These are phyloP conservation scores for Eupleurogrammus muticus DNA, from an alignment of 2,797 vertebrate species.

Conservation along the genomic window DNA sequence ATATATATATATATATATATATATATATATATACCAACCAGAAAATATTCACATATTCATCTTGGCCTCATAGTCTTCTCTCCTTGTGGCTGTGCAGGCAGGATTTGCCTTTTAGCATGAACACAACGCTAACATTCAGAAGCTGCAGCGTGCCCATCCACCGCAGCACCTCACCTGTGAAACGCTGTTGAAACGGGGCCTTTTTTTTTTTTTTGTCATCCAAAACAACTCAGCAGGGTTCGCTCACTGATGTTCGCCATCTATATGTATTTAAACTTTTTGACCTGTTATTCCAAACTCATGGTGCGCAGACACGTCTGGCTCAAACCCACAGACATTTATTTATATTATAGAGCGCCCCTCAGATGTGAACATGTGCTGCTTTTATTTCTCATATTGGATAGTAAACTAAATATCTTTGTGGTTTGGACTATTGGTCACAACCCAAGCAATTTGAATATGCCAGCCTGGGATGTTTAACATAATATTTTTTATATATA, in stretches of 20 bases:
- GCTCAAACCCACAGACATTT: neutral
- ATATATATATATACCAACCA: too few species aligned
- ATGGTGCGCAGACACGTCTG: neutral
- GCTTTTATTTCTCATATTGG: neutral
- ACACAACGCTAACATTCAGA: neutral
- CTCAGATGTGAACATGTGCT: neutral
- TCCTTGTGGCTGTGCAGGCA: neutral
- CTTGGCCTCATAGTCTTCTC: neutral
- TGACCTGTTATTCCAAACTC: conserved; percentile 10
- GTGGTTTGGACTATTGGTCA: neutral
- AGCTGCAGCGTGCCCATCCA: neutral
- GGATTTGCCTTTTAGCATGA: neutral
- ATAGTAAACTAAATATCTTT: neutral
- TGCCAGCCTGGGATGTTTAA: neutral
- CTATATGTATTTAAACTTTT: conserved; percentile 29
- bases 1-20: too few species aligned
- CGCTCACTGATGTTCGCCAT: neutral
- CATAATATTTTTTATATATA: too few species aligned
- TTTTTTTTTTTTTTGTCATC: conserved; percentile 9
- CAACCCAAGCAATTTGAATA: neutral
- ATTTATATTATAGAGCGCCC: too few species aligned
- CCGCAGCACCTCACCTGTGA: neutral
- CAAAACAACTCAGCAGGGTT: neutral
- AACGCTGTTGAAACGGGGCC: neutral
- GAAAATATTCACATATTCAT: too few species aligned